A percentile compares a stretch with the other conserved stretches of the same genome.
These are phyloP conservation scores for Syrista parreyssii DNA, from an alignment of 2,888 invertebrate genomes.

Conservation along the genomic window DNA sequence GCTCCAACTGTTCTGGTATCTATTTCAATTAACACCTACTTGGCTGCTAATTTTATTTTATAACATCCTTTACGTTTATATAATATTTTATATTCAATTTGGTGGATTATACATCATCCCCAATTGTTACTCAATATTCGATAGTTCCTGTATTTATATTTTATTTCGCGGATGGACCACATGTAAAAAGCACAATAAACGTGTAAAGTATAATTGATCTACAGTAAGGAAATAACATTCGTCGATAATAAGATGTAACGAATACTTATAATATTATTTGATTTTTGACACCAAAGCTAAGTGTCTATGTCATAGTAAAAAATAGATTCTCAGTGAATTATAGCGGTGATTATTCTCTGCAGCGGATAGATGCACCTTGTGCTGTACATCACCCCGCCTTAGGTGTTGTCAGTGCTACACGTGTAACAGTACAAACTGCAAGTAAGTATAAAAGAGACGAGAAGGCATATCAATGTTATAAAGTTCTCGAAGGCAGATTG, in stretches of 20 bases:
- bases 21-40: neutral
- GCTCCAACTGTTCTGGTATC: neutral
- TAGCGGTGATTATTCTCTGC: neutral
- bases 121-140: neutral
- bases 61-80: neutral
- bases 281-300: neutral
- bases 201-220: neutral
- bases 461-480: neutral
- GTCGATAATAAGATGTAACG: neutral
- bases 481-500: neutral
- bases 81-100: neutral
- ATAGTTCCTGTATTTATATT: neutral
- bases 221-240: neutral
- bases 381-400: constrained; percentile 13
- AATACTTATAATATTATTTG: neutral
- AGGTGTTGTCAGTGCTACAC: constrained; percentile 16
- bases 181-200: neutral
- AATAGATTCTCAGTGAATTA: neutral
- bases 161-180: neutral
- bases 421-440: constrained; percentile 7
- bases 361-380: constrained; percentile 7
- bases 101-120: neutral
- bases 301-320: neutral
- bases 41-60: neutral
- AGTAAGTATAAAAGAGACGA: constrained; percentile 2